Conservation (phyloP, 2,113 vertebrate species). For the Zapornia atra region DNA sequence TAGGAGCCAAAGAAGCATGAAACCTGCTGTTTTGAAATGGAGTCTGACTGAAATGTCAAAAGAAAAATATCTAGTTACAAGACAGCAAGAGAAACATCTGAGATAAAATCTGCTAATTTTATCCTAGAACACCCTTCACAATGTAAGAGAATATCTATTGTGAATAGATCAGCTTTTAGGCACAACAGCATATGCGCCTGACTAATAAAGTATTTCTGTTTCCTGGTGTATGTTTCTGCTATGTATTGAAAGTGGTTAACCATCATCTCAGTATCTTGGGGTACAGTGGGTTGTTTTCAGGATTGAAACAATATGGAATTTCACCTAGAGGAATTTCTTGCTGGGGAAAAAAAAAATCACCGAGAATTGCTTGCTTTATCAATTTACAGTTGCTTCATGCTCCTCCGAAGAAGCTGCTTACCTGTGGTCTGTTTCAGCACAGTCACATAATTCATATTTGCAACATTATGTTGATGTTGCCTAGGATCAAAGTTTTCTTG, state of each 20-base stretch:
- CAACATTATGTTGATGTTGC: neutral
- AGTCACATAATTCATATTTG: neutral
- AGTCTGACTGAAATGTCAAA: slow-evolving; percentile 6
- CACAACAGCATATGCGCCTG: neutral
- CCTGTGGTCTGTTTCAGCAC: neutral
- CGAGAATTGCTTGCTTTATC: neutral
- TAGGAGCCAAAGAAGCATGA: neutral
- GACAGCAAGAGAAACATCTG: neutral
- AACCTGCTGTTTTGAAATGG: neutral
- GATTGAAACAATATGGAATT: neutral
- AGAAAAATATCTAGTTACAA: neutral
- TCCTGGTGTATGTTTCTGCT: neutral
- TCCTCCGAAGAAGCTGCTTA: neutral
- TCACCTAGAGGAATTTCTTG: neutral
- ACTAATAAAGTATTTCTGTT: neutral
- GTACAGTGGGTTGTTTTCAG: neutral
- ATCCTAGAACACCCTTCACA: neutral
- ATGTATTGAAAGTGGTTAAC: neutral
- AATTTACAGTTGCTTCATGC: neutral
- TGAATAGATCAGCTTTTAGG: neutral
- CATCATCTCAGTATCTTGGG: neutral
- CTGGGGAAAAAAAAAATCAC: neutral
- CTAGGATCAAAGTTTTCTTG: neutral
- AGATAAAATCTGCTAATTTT: slow-evolving; percentile 28
- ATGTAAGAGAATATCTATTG: neutral